These are phyloP conservation scores for Equus quagga DNA, from an alignment of 2,113 vertebrate genomes.

Conservation along the genomic window DNA sequence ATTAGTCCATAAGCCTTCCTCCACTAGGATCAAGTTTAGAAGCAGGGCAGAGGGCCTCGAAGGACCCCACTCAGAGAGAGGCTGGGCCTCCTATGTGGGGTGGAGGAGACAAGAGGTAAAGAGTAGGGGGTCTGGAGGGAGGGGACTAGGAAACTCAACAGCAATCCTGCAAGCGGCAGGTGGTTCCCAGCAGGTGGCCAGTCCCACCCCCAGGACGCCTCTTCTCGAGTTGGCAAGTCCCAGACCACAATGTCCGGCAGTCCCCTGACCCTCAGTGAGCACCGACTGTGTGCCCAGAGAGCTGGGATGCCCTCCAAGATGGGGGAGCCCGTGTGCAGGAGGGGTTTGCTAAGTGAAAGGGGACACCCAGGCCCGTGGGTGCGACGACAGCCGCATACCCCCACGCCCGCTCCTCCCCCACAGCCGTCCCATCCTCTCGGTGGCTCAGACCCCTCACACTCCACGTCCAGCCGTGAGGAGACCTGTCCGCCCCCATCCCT, in stretches of 20 bases:
- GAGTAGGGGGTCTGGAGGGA: not conserved
- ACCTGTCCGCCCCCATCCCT: fast-evolving
- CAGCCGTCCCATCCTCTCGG: not conserved
- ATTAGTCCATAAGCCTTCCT: not conserved
- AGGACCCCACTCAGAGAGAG: not conserved
- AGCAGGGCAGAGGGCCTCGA: not conserved
- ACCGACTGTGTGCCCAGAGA: not conserved
- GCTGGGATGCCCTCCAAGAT: too few species aligned
- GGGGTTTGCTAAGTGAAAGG: not conserved
- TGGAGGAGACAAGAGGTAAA: too few species aligned
- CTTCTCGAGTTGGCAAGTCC: not conserved
- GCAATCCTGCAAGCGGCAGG: too few species aligned
- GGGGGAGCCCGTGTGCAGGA: not conserved
- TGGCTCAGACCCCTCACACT: too few species aligned
- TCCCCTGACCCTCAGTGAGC: not conserved
- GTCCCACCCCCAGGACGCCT: too few species aligned
- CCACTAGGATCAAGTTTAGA: not conserved
- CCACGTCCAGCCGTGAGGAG: fast-evolving
- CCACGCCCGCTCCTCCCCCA: too few species aligned
- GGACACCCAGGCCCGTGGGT: not conserved
- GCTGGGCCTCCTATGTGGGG: not conserved
- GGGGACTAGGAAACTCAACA: not conserved
- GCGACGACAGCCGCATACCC: too few species aligned
- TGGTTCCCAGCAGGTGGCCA: not conserved
- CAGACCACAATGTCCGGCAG: too few species aligned